These are phyloP conservation scores for Megaustenia siamemsis DNA, from an alignment of 2,888 invertebrate genomes.

Conservation along the genomic window DNA sequence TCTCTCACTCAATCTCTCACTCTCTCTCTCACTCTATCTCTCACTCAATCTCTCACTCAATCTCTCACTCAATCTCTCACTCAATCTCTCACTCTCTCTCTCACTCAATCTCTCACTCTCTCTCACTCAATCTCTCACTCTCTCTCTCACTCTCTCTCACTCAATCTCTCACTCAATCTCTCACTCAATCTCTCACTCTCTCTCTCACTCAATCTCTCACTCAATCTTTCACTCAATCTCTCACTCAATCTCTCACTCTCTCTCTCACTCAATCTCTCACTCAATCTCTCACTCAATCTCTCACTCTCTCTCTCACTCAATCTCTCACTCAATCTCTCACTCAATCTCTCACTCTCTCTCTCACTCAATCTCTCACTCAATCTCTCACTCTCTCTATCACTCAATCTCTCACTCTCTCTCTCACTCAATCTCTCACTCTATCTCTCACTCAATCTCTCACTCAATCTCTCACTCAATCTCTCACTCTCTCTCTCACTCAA, in stretches of 20 bases:
- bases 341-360: neutral
- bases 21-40: constrained; percentile 15
- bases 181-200: too few species aligned
- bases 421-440: neutral
- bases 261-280: neutral
- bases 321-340: neutral
- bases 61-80: neutral
- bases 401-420: neutral
- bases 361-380: neutral
- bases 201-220: neutral
- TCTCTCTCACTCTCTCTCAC: neutral
- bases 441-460: constrained; percentile 13
- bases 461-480: neutral
- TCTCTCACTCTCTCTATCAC: constrained; percentile 28
- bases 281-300: neutral
- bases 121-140: neutral
- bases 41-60: neutral
- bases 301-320: constrained; percentile 12
- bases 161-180: constrained; percentile 14
- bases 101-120: constrained; percentile 4
- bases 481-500: neutral
- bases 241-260: constrained; percentile 20
- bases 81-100: constrained; percentile 4
- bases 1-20: neutral
- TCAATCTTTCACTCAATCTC: neutral